A percentile compares a stretch with the other conserved stretches of the same genome.
phyloP scores from a whole-genome alignment of 2,888 invertebrate species.

The Kuschelorhynchus macadamiae region DNA sequence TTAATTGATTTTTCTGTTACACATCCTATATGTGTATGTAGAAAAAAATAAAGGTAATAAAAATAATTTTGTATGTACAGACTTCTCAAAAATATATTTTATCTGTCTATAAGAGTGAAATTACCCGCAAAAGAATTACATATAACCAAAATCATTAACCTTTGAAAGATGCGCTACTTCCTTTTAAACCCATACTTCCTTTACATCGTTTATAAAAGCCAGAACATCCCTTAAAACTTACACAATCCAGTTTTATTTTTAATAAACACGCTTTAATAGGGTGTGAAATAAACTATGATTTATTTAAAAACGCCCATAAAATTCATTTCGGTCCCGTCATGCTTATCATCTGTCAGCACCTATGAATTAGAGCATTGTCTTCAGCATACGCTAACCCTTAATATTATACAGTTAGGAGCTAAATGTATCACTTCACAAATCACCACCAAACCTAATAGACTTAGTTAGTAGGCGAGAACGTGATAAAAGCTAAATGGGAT shows the following conservation, averaged over 20 bases:
- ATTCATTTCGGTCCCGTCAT: constrained; percentile 16
- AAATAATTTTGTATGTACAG: too few species aligned
- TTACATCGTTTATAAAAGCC: constrained; percentile 9
- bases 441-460: constrained; percentile 10
- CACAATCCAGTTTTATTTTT: constrained; percentile 22
- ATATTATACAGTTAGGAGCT: constrained; percentile 1
- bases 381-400: constrained; percentile 3
- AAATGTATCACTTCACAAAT: constrained; percentile 24
- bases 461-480: not conserved
- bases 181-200: constrained; percentile 32
- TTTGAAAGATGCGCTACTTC: constrained; percentile 5
- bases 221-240: constrained; percentile 39
- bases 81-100: too few species aligned
- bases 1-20: too few species aligned
- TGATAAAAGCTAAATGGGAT: constrained; percentile 16
- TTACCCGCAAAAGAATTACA: too few species aligned
- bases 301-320: constrained; percentile 14
- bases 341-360: constrained; percentile 27
- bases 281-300: constrained; percentile 44
- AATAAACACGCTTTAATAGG: constrained; percentile 47
- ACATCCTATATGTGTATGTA: too few species aligned
- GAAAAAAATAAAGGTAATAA: too few species aligned
- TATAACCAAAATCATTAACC: constrained; percentile 1
- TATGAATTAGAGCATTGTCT: constrained; percentile 30
- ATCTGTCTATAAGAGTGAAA: too few species aligned